Evolutionary conservation across 2,888 invertebrate species (phyloP), one percentile per base, ranked within the genome.

Genomic region (Melanostoma scalare): DNA sequence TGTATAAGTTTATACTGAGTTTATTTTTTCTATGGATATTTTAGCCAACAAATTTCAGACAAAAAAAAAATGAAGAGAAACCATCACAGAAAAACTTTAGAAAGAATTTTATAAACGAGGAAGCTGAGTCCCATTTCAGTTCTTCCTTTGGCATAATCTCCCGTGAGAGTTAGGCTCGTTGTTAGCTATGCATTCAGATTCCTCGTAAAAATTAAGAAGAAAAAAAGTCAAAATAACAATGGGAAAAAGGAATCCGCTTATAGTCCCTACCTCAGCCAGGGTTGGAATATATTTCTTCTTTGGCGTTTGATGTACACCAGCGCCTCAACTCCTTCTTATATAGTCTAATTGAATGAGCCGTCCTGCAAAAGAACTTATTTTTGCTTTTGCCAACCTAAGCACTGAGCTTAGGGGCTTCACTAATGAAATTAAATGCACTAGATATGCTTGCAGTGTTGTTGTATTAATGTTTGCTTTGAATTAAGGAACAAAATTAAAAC

Each of bases 381-480:
- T 61, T 40, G 40, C 9, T 71, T 40, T 53, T 33, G 31, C n/a
- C 10, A 35, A 38, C 31, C 31, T 67, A 5, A 35, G 31, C 58
- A 46, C 3, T 10, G 8, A 56, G 74, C 73, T 61, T 55, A 65
- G 63, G 56, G 56, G 63, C 46, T 50, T 30, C 52, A 53, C 68
- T 74, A 75, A 80, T 80, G 73, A 80, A 80, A 75, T 68, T 75
- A 75, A 65, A 69, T 69, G 68, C 74, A 55, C 79, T 76, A 55
- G 60, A 52, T 44, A 63, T 67, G 52, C 58, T 44, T 72, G 63
- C 33, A 20, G 20, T 52, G 31, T 48, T 46, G 9, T 50, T 60
- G 55, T 44, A 60, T 60, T 50, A 40, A 42, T 33, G 67, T 30
- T 42, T 60, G 69, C 69, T 76, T 76, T 75, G 10, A 60, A 8